These are phyloP conservation scores for Neogobius melanostomus DNA, from an alignment of 2,113 vertebrate species.

Conservation along the genomic window DNA sequence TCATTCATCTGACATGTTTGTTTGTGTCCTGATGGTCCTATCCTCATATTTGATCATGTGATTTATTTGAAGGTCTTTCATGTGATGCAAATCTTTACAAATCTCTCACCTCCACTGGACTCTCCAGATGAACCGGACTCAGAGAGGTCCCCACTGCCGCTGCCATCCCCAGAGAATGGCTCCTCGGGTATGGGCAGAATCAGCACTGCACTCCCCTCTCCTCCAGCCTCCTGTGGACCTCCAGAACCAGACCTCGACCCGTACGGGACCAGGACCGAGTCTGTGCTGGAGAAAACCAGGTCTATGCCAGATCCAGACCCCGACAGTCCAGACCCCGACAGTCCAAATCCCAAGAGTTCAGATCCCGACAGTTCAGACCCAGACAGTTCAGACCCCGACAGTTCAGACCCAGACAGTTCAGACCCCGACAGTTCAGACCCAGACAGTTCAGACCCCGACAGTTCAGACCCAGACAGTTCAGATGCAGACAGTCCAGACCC, in stretches of 20 bases:
- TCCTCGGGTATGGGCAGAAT: background rate
- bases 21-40: no score
- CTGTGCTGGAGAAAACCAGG: constrained; percentile 57
- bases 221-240: constrained; percentile 53
- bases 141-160: background rate
- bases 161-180: background rate
- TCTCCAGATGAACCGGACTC: background rate
- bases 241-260: constrained; percentile 50
- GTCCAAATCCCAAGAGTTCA: constrained; percentile 56
- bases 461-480: constrained; percentile 6
- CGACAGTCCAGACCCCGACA: constrained; percentile 43
- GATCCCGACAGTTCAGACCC: constrained; percentile 26
- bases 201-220: constrained; percentile 48
- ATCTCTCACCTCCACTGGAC: background rate
- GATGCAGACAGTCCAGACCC: background rate
- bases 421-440: constrained; percentile 25
- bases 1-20: no score
- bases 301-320: constrained; percentile 10
- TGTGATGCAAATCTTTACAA: no score
- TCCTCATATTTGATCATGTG: no score
- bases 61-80: no score
- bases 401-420: constrained; percentile 57
- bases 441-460: background rate
- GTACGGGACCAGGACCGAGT: constrained; percentile 50
- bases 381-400: constrained; percentile 44